These are phyloP conservation scores for Cyclina sinensis DNA, from an alignment of 1,140 invertebrate species.

Conservation along the genomic window DNA sequence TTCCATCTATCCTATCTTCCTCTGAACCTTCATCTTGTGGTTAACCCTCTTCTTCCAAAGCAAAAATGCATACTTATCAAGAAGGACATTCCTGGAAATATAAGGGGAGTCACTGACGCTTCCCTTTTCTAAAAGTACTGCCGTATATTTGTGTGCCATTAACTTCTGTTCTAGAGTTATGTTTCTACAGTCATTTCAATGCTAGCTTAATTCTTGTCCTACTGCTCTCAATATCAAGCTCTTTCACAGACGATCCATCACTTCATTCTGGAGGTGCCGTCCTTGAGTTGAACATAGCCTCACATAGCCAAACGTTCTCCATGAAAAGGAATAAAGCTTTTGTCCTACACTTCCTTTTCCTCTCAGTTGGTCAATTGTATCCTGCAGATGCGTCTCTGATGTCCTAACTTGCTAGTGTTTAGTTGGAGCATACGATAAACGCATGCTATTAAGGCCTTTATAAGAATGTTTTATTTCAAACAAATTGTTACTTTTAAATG, in stretches of 20 bases:
- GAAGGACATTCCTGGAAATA: not conserved
- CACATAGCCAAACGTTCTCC: constrained; percentile 5
- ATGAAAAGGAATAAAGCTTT: not conserved
- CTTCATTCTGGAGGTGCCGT: not conserved
- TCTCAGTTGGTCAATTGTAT: not conserved
- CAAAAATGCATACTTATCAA: constrained; percentile 1
- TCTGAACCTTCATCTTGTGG: not conserved
- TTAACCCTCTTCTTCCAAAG: not conserved
- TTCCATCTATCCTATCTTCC: not conserved
- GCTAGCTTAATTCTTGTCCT: not conserved
- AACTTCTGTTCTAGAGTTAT: not conserved
- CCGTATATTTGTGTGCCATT: not conserved
- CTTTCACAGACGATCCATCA: not conserved
- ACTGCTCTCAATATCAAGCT: not conserved
- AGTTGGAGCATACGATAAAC: not conserved
- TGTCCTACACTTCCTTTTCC: not conserved
- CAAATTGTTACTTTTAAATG: no score
- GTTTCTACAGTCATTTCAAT: not conserved
- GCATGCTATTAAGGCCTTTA: not conserved
- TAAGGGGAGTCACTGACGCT: not conserved
- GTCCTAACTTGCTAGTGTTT: not conserved
- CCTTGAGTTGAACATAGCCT: not conserved
- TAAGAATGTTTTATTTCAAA: not conserved
- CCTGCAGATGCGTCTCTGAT: not conserved
- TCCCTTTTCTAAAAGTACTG: not conserved